Conservation (phyloP, 2,888 invertebrate species). For the Thymelicus lineola region DNA sequence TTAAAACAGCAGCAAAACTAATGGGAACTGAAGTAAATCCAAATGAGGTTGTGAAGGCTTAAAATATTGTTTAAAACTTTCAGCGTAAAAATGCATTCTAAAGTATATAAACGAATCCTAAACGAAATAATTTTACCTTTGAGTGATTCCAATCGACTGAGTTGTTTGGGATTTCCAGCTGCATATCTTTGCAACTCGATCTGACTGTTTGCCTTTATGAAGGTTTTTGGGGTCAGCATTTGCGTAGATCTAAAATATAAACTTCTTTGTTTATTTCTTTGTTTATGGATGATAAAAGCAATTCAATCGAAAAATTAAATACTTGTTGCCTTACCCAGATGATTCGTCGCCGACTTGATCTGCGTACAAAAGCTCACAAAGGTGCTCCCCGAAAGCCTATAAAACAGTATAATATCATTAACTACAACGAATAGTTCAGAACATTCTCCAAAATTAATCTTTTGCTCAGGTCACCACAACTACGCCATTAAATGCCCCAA, state of each 20-base stretch:
- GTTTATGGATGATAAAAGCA: neutral
- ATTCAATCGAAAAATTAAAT: constrained; percentile 20
- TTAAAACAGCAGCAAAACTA: too few relatives aligned
- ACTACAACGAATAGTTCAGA: neutral
- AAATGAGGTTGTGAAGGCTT: neutral
- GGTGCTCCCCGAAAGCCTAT: constrained; percentile 76
- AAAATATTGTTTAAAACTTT: neutral
- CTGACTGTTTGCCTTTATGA: constrained; percentile 96
- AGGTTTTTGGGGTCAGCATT: constrained; percentile 93
- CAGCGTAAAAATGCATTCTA: neutral
- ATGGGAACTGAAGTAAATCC: neutral
- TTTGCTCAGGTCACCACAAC: constrained; percentile 27
- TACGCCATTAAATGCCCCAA: constrained; percentile 21
- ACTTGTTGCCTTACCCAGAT: constrained; percentile 60
- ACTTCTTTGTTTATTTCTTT: too few relatives aligned
- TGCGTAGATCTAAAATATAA: constrained; percentile 81
- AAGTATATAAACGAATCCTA: neutral
- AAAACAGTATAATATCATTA: constrained; percentile 34
- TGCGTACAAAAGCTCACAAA: constrained; percentile 74
- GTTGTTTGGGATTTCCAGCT: constrained; percentile 79
- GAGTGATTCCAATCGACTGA: constrained; percentile 86
- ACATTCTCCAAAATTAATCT: constrained; percentile 25
- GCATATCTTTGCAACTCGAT: constrained; percentile 88
- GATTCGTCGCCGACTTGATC: constrained; percentile 75
- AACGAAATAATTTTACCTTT: constrained; percentile 68